These are phyloP conservation scores for Drosophila pachea DNA, from an alignment of 1,140 invertebrate genomes.

Conservation along the genomic window DNA sequence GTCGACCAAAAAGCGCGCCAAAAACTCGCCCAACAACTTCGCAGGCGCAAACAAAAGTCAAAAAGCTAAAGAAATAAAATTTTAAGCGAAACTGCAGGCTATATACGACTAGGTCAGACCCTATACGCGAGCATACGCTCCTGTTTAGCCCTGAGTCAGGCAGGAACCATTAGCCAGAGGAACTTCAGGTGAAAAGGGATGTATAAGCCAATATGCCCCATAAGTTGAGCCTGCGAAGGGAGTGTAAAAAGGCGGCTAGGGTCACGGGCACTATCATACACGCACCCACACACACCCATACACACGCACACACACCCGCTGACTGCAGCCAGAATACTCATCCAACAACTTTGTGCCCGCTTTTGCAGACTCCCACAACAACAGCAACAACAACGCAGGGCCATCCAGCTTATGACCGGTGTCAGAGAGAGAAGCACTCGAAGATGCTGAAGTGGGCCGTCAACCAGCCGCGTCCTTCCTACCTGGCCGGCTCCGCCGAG, in stretches of 20 bases:
- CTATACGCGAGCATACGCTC: too few species aligned
- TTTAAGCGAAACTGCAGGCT: not conserved
- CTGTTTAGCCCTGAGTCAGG: not conserved
- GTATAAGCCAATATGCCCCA: not conserved
- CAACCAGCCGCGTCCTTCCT: constrained; percentile 68
- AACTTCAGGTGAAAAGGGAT: constrained; percentile 8
- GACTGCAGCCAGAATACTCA: constrained; percentile 18
- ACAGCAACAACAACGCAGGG: not conserved
- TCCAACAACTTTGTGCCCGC: constrained; percentile 23
- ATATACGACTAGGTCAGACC: not conserved
- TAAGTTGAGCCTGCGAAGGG: not conserved
- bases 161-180: constrained; percentile 5
- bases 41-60: constrained; percentile 17
- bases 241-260: not conserved
- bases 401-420: not conserved
- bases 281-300: constrained; percentile 3
- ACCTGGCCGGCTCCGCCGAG: constrained; percentile 27
- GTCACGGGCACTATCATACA: not conserved
- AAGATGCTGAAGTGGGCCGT: constrained; percentile 78
- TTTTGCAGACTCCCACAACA: constrained; percentile 55
- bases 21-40: constrained; percentile 60
- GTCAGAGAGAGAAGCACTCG: not conserved
- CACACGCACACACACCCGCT: not conserved
- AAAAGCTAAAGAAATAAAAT: constrained; percentile 8
- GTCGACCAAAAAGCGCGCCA: constrained; percentile 56